These are phyloP conservation scores for Phallusia fumigata DNA, from an alignment of 23 tunicate genomes.

Conservation along the genomic window DNA sequence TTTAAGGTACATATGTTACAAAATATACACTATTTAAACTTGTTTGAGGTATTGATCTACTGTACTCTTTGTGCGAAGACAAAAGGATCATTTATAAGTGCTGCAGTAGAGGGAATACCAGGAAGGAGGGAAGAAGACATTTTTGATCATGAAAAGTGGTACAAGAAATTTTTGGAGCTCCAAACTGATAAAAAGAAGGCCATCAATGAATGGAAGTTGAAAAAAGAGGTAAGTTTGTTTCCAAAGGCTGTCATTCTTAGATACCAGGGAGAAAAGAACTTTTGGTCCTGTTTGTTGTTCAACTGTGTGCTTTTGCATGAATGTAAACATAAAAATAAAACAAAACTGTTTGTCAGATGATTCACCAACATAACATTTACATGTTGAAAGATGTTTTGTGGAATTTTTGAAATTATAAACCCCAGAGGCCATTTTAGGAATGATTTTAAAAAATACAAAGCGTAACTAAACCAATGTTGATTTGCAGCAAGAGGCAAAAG, in stretches of 20 bases:
- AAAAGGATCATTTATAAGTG: conserved; percentile 42
- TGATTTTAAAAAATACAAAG: not conserved
- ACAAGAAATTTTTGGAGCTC: conserved; percentile 45
- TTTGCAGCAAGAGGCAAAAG: conserved; percentile 35
- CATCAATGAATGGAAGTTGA: conserved; percentile 64
- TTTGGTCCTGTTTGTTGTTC: no score
- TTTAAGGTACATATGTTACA: no score
- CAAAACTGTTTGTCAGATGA: no score
- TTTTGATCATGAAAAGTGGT: conserved; percentile 81
- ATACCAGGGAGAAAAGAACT: no score
- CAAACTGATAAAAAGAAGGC: conserved; percentile 50
- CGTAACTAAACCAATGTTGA: no score
- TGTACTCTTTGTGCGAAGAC: conserved; percentile 31
- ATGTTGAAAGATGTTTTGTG: no score
- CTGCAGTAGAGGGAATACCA: conserved; percentile 65
- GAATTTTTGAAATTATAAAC: no score
- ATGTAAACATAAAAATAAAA: no score
- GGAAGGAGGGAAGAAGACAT: conserved; percentile 63
- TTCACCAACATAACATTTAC: no score
- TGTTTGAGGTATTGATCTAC: not conserved
- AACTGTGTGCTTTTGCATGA: no score
- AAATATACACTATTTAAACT: not conserved
- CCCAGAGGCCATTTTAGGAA: no score
- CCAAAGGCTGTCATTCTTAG: no score
- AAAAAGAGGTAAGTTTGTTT: conserved; percentile 40